A percentile compares a stretch with the other conserved stretches of the same genome.
phyloP scores from a whole-genome alignment of 2,797 vertebrate genomes.

The Pangasius krempfi region DNA sequence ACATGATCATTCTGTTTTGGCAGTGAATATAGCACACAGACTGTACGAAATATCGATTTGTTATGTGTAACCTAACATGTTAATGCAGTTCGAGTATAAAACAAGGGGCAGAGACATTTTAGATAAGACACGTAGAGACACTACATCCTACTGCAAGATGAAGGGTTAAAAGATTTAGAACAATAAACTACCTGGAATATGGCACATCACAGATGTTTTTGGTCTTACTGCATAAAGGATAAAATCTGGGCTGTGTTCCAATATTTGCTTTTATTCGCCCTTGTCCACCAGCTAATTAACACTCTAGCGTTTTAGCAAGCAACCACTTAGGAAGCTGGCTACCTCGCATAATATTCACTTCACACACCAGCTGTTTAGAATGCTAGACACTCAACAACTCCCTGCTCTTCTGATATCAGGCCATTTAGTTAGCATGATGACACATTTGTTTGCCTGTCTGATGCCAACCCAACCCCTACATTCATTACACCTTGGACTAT shows the following conservation, averaged over 20 bases:
- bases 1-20: neutral
- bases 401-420: neutral
- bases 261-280: conserved; percentile 9
- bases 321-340: neutral
- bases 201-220: neutral
- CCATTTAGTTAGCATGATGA: conserved; percentile 7
- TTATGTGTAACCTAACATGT: neutral
- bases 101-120: neutral
- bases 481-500: conserved; percentile 2
- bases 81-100: neutral
- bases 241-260: neutral
- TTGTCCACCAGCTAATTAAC: conserved; percentile 2
- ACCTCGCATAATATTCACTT: conserved; percentile 2
- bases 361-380: conserved; percentile 12
- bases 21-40: conserved; percentile 8
- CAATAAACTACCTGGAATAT: neutral
- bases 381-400: neutral
- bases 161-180: neutral
- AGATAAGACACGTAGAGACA: neutral
- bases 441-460: neutral
- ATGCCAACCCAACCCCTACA: neutral
- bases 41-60: neutral
- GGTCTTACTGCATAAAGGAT: neutral
- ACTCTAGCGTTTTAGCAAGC: neutral
- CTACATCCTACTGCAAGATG: no score